A percentile compares a stretch with the other conserved stretches of the same genome.
Conservation (phyloP, 2,888 invertebrate species). For the Acanthosepion lycidas region DNA sequence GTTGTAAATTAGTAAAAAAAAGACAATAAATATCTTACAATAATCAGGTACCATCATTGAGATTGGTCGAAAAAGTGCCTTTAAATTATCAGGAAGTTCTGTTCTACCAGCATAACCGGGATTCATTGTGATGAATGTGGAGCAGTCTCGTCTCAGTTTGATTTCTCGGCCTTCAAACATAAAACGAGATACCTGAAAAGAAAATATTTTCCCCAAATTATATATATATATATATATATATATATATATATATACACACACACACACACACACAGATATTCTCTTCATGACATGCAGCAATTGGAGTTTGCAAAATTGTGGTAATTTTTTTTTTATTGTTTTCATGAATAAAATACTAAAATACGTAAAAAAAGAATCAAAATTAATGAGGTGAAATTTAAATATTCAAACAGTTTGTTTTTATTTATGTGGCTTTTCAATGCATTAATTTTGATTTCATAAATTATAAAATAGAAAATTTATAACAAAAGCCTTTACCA, state of each 20-base stretch:
- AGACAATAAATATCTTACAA: constrained; percentile 76
- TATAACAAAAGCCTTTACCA: too few species aligned
- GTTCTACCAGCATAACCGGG: constrained; percentile 91
- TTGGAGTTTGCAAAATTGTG: too few species aligned
- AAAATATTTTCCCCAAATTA: constrained; percentile 37
- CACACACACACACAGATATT: too few species aligned
- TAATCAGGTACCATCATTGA: constrained; percentile 94
- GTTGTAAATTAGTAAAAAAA: neutral
- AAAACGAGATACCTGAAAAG: constrained; percentile 78
- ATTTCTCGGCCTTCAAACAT: constrained; percentile 91
- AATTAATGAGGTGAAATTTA: neutral
- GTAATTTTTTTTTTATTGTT: too few species aligned
- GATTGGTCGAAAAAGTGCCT: constrained; percentile 87
- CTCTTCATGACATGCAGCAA: too few species aligned
- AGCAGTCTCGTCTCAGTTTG: constrained; percentile 84
- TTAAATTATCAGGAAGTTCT: constrained; percentile 89
- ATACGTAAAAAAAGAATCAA: neutral
- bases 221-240: neutral
- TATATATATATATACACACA: neutral
- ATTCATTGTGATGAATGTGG: constrained; percentile 91
- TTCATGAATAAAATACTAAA: neutral
- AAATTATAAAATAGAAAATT: too few species aligned
- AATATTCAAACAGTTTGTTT: too few species aligned
- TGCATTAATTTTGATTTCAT: too few species aligned
- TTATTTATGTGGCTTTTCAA: too few species aligned